Conservation (phyloP, 1,140 invertebrate species). For the Zaprionus vittiger region DNA sequence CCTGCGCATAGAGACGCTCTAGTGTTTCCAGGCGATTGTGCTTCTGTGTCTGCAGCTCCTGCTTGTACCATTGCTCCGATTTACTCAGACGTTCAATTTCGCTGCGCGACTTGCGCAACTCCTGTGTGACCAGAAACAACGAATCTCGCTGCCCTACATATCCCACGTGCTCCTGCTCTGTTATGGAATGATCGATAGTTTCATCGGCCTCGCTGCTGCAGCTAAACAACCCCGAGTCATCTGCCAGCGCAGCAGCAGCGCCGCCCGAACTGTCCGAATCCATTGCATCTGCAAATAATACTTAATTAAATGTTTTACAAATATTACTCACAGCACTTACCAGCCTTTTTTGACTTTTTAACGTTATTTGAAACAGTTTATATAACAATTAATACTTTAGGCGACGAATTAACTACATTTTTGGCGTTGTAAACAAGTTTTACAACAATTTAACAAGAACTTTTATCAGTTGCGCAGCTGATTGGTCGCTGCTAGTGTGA, state of each 20-base stretch:
- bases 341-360: not conserved
- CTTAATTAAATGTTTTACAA: slow-evolving; percentile 10
- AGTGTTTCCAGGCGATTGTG: slow-evolving; percentile 67
- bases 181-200: slow-evolving; percentile 20
- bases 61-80: slow-evolving; percentile 81
- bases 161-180: slow-evolving; percentile 4
- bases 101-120: slow-evolving; percentile 68
- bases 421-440: slow-evolving; percentile 41
- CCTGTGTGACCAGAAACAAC: slow-evolving; percentile 59
- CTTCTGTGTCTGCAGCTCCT: slow-evolving; percentile 73
- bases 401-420: slow-evolving; percentile 55
- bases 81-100: slow-evolving; percentile 75
- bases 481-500: slow-evolving; percentile 36
- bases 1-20: slow-evolving; percentile 75
- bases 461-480: slow-evolving; percentile 54
- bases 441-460: slow-evolving; percentile 41
- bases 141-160: slow-evolving; percentile 20
- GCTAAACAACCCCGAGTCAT: slow-evolving; percentile 68
- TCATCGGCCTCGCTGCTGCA: slow-evolving; percentile 55
- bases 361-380: slow-evolving; percentile 3
- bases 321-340: not conserved
- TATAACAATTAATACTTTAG: not conserved
- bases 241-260: slow-evolving; percentile 42
- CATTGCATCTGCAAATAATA: slow-evolving; percentile 38
- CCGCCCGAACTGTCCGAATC: slow-evolving; percentile 42